Percentiles rank a stretch among this genome's conserved stretches.
phyloP scores from a whole-genome alignment of 2,888 invertebrate species.

The Drosophila yooni region DNA sequence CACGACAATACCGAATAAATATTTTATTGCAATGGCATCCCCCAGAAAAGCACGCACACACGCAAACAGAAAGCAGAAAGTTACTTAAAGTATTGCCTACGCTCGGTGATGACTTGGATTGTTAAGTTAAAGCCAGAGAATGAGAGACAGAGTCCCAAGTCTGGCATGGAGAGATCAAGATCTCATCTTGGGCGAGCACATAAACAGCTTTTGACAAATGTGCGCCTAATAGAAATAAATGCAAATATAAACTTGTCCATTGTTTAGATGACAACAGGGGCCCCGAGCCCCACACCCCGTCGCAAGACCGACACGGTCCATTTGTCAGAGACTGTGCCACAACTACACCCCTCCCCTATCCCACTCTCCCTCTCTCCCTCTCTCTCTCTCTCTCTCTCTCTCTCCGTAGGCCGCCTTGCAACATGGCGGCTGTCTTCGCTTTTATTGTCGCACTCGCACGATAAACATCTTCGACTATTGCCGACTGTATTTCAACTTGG shows the following conservation, averaged over 20 bases:
- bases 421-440: constrained; percentile 69
- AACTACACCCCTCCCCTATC: not conserved
- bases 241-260: constrained; percentile 82
- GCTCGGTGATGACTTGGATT: constrained; percentile 11
- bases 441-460: constrained; percentile 81
- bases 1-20: constrained; percentile 82
- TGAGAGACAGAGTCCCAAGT: constrained; percentile 3
- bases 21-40: constrained; percentile 77
- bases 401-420: constrained; percentile 6
- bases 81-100: constrained; percentile 46
- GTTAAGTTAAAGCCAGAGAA: constrained; percentile 35
- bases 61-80: constrained; percentile 7
- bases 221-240: constrained; percentile 80
- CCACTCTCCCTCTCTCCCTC: no score
- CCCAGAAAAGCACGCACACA: constrained; percentile 26
- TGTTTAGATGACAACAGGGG: constrained; percentile 66
- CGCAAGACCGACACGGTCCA: constrained; percentile 76
- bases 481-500: constrained; percentile 73
- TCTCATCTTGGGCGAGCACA: constrained; percentile 58
- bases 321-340: constrained; percentile 62
- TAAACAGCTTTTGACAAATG: constrained; percentile 82
- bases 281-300: constrained; percentile 18
- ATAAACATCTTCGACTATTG: constrained; percentile 82
- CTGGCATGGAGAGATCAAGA: constrained; percentile 54
- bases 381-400: not conserved